Evolutionary conservation across 30 jellyfish, hydroid and myxozoan genomes (phyloP).

Genomic region (Pelagia noctiluca): DNA sequence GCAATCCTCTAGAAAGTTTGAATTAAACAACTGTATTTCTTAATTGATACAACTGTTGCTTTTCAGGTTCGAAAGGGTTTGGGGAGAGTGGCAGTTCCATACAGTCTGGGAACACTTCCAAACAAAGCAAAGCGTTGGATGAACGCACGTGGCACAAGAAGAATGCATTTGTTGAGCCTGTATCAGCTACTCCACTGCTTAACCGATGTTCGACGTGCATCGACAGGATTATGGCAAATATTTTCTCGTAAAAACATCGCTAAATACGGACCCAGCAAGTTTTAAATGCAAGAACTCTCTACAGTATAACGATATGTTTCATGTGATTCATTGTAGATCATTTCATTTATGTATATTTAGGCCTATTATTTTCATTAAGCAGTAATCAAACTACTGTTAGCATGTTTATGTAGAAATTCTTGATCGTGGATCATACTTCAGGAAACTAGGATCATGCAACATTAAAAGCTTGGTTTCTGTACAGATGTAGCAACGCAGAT

Average conservation of each 20-base stretch:
- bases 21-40: not conserved
- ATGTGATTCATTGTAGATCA: no score
- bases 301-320: no score
- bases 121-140: constrained; percentile 26
- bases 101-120: constrained; percentile 66
- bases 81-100: constrained; percentile 24
- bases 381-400: no score
- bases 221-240: not conserved
- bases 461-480: no score
- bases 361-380: no score
- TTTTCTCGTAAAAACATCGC: not conserved
- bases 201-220: constrained; percentile 6
- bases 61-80: constrained; percentile 13
- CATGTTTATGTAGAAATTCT: no score
- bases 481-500: no score
- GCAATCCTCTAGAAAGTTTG: no score
- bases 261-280: not conserved
- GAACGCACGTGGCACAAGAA: constrained; percentile 1
- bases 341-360: no score
- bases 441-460: no score
- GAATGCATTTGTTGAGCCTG: constrained; percentile 10
- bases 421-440: no score
- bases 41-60: not conserved
- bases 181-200: constrained; percentile 40
- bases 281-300: no score